Percentiles rank a stretch among this genome's conserved stretches.
phyloP scores from a whole-genome alignment of 1,140 invertebrate genomes.

The Bombus pyrosoma region DNA sequence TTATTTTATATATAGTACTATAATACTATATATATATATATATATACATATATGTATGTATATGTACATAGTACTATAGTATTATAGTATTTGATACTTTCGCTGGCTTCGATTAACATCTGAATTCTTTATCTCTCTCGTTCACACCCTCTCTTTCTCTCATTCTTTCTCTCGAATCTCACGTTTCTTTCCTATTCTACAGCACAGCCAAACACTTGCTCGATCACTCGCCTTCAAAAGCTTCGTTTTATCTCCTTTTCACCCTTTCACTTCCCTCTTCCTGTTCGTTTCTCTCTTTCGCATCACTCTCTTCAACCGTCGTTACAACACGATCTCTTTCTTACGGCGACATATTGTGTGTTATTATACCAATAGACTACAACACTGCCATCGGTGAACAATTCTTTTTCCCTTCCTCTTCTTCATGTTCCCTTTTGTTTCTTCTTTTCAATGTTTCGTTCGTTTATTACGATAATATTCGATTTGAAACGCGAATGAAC shows the following conservation, averaged over 20 bases:
- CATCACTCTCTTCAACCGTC: conserved; percentile 8
- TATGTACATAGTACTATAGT: not conserved
- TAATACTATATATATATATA: not conserved
- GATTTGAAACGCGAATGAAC: not conserved
- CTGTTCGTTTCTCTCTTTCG: conserved; percentile 16
- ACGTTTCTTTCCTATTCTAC: conserved; percentile 75
- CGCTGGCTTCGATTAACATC: conserved; percentile 69
- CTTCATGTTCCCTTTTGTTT: not conserved
- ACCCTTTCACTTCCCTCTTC: conserved; percentile 27
- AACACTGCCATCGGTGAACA: conserved; percentile 45
- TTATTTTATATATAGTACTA: not conserved
- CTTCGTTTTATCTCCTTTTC: conserved; percentile 43
- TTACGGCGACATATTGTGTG: conserved; percentile 43
- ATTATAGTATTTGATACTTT: conserved; percentile 56
- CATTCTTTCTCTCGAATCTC: conserved; percentile 36
- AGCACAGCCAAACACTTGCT: conserved; percentile 82
- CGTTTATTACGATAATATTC: not conserved
- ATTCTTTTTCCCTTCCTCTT: conserved; percentile 35
- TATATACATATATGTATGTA: not conserved
- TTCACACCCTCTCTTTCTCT: conserved; percentile 62
- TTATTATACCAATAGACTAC: conserved; percentile 46
- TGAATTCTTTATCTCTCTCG: conserved; percentile 51
- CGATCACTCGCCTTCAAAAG: conserved; percentile 72
- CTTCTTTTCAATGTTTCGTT: not conserved
- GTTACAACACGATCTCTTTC: conserved; percentile 47